Conservation (phyloP, 1,140 invertebrate genomes). For the Tetramorium simillimum region DNA sequence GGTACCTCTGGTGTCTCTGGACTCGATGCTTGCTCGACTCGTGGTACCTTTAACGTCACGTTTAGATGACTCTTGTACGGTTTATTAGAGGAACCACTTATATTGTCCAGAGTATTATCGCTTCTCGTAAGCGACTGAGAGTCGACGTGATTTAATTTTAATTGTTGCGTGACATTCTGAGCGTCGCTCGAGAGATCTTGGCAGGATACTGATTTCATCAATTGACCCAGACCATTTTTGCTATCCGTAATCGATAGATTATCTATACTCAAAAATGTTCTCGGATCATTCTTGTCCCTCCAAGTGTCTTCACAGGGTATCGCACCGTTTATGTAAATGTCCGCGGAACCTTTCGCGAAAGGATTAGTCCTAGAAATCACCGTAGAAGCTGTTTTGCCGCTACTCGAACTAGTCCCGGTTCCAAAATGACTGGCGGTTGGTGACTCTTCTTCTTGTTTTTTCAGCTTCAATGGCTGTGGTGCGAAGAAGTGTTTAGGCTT, state of each 20-base stretch:
- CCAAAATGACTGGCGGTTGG: constrained; percentile 64
- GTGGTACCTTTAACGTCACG: constrained; percentile 75
- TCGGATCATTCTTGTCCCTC: constrained; percentile 50
- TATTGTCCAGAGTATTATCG: constrained; percentile 78
- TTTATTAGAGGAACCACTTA: constrained; percentile 34
- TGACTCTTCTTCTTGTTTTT: constrained; percentile 42
- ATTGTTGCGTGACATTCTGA: constrained; percentile 40
- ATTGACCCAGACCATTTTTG: constrained; percentile 28
- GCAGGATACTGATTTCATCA: constrained; percentile 80
- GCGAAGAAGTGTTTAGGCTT: constrained; percentile 84
- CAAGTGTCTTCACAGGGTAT: constrained; percentile 48
- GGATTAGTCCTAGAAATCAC: constrained; percentile 70
- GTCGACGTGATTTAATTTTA: constrained; percentile 36
- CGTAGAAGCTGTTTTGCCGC: constrained; percentile 75
- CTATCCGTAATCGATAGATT: constrained; percentile 63
- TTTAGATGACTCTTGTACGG: constrained; percentile 77
- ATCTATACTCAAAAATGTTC: constrained; percentile 72
- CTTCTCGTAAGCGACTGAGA: constrained; percentile 74
- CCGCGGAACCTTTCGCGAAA: constrained; percentile 76
- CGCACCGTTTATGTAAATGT: constrained; percentile 78
- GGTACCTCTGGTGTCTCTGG: constrained; percentile 78
- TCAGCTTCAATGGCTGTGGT: constrained; percentile 76
- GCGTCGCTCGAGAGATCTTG: constrained; percentile 76
- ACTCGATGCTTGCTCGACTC: constrained; percentile 56
- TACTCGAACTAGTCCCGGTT: constrained; percentile 74